Base-by-base conservation (phyloP, 1,140 invertebrate species). In the Marisa cornuarietis region DNA sequence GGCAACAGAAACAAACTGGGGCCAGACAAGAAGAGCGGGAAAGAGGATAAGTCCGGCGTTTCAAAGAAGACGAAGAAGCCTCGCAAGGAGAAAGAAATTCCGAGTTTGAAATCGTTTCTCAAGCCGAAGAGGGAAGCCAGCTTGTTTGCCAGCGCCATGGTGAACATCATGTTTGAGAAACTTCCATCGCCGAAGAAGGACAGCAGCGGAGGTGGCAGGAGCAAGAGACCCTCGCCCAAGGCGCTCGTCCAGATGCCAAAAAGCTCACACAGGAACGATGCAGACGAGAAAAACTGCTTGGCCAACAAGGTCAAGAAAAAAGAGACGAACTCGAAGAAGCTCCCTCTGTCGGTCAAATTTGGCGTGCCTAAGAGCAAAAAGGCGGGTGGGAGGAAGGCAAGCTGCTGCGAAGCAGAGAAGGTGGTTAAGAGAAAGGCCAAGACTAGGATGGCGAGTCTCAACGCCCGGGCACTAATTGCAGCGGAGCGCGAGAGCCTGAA, bases 141-240 rank as follows among this genome's bases (percentile, higher is more conserved):
- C 79, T 69, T 88, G 20, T 86, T 85, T 83, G 87, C 87, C 31
- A 80, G 79, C 51, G 82, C 81, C 51, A 82, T 81, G 72, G 82
- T 86, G 22, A 85, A 88, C 65, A 86, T 88, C 52, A 66, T 86
- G 58, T 86, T 78, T 81, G 85, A 87, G 61, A 86, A 82, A 58
- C 61, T 73, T 22, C 78, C 80, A 20, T 76, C 52, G 62, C 26
- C 80, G 31, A 80, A 77, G 54, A 80, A 79, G 65, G 58, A 61
- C 31, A 18, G 51, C 62, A 24, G 62, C 51, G 26, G 49, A 26
- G 52, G 54, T 24, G 18, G 6, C 63, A 80, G 77, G 68, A 26
- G 10, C 42, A 69, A 80, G 66, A 78, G 81, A 18, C 8, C 54
- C 54, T 58, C 54, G 54, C 8, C 54, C 11, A 79, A 76, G 74